These are phyloP conservation scores for Spodoptera littoralis DNA, from an alignment of 2,888 invertebrate genomes.

Conservation along the genomic window DNA sequence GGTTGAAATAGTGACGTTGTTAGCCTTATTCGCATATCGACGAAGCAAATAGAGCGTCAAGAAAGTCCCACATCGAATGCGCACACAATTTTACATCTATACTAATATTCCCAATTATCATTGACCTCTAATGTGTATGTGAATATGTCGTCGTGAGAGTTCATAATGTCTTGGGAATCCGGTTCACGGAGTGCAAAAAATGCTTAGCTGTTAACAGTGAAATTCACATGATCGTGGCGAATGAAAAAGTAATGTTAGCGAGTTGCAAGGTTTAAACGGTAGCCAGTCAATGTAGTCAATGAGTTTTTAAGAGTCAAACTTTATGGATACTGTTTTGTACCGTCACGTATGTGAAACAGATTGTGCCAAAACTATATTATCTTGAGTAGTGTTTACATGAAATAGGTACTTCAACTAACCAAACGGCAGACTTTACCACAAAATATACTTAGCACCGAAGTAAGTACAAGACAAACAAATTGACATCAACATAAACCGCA, in stretches of 20 bases:
- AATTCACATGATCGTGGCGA: constrained; percentile 43
- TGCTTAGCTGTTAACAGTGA: constrained; percentile 39
- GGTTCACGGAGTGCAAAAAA: constrained; percentile 49
- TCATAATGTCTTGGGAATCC: constrained; percentile 31
- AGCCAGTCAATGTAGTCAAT: neutral
- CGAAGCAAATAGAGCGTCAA: constrained; percentile 50
- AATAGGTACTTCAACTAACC: no score
- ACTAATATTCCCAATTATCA: constrained; percentile 38
- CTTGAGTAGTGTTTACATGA: no score
- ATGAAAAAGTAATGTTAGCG: constrained; percentile 33
- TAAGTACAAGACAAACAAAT: constrained; percentile 25
- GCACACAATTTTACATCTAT: constrained; percentile 31
- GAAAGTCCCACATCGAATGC: constrained; percentile 43
- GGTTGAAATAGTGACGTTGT: constrained; percentile 26
- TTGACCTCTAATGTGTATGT: constrained; percentile 33
- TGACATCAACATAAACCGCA: constrained; percentile 21
- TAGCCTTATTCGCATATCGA: constrained; percentile 48
- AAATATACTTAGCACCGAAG: neutral
- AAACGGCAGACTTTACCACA: no score
- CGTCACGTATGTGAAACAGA: no score
- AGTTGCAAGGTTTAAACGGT: constrained; percentile 24
- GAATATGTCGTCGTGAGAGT: constrained; percentile 36
- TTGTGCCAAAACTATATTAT: no score
- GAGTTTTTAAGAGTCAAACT: neutral
- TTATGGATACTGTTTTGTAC: no score